These are phyloP conservation scores for Entomobrya multifasciata DNA, from an alignment of 2,888 invertebrate genomes.

Conservation along the genomic window DNA sequence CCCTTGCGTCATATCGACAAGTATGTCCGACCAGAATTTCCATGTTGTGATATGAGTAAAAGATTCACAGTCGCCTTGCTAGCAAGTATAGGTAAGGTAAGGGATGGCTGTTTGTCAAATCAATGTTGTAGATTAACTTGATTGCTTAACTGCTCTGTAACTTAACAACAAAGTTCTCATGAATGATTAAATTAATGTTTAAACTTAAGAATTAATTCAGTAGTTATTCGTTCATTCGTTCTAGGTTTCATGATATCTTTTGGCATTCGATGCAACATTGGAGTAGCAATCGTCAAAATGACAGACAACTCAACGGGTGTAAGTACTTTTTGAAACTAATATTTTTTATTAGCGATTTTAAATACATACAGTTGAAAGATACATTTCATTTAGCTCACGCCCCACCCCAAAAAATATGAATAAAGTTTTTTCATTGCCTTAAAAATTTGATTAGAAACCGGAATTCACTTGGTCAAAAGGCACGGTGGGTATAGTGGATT, in stretches of 20 bases:
- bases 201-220: too few relatives aligned
- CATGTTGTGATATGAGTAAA: constrained; percentile 88
- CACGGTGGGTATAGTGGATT: constrained; percentile 93
- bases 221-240: constrained; percentile 4
- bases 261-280: constrained; percentile 99
- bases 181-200: too few relatives aligned
- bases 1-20: constrained; percentile 93
- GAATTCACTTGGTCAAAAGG: constrained; percentile 87
- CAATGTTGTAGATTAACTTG: neutral
- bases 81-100: constrained; percentile 87
- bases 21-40: constrained; percentile 92
- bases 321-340: constrained; percentile 64
- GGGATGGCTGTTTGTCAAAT: neutral
- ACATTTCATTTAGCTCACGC: too few relatives aligned
- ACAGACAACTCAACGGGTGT: constrained; percentile 81
- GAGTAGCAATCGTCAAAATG: constrained; percentile 95
- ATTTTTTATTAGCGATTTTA: too few relatives aligned
- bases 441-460: too few relatives aligned
- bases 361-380: too few relatives aligned
- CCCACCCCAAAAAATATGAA: too few relatives aligned
- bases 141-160: too few relatives aligned
- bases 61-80: constrained; percentile 93
- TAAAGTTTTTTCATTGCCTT: too few relatives aligned
- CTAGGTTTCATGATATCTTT: constrained; percentile 94
- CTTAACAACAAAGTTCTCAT: too few relatives aligned